A percentile compares a stretch with the other conserved stretches of the same genome.
Conservation (phyloP, 2,797 vertebrate genomes). For the Threskiornis aethiopicus region DNA sequence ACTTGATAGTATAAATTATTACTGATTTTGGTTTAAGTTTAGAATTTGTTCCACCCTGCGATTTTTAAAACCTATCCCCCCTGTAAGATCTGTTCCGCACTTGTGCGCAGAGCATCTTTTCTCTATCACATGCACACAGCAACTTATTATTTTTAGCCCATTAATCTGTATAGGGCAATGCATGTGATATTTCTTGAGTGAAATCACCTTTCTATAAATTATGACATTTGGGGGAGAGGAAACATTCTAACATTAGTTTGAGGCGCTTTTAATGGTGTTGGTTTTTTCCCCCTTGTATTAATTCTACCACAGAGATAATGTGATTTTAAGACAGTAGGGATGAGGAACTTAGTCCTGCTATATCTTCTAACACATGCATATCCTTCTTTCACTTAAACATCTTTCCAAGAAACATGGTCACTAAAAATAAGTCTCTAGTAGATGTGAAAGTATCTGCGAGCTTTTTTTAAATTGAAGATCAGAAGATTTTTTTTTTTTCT, state of each 20-base stretch:
- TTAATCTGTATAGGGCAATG: background rate
- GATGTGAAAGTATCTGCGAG: background rate
- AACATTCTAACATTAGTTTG: background rate
- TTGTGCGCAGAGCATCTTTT: background rate
- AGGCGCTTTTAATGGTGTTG: background rate
- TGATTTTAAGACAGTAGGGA: background rate
- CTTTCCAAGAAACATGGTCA: background rate
- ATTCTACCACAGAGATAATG: background rate
- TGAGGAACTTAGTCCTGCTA: background rate
- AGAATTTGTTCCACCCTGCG: background rate
- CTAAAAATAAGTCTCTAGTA: background rate
- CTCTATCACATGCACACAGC: background rate
- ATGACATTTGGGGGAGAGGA: background rate
- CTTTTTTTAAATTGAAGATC: background rate
- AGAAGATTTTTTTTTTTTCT: background rate
- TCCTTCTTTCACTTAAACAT: background rate
- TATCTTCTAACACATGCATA: background rate
- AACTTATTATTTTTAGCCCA: background rate
- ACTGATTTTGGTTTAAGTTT: background rate
- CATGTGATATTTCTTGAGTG: background rate
- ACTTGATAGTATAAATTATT: background rate
- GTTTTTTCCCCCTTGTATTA: background rate
- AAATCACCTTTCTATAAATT: background rate
- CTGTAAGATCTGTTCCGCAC: background rate
- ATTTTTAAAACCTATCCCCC: background rate